Percentiles rank a stretch among this genome's conserved stretches.
phyloP scores from a whole-genome alignment of 1,140 invertebrate species.

The Ooceraea biroi region DNA sequence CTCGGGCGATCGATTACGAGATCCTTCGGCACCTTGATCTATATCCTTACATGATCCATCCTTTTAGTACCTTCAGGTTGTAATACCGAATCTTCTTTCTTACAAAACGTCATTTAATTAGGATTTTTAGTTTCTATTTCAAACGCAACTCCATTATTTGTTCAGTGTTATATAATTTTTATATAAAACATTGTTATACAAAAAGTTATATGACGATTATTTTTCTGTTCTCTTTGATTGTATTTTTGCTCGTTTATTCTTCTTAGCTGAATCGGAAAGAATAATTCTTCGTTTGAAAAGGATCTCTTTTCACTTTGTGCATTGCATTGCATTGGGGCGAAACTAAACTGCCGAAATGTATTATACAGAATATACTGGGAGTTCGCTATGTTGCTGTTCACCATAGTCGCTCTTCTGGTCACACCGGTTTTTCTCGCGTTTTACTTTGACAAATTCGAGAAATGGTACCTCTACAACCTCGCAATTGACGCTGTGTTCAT shows the following conservation, averaged over 20 bases:
- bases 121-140: not conserved
- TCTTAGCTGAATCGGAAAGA: too few species aligned
- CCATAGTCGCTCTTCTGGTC: constrained; percentile 56
- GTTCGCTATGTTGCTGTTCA: constrained; percentile 73
- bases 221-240: too few species aligned
- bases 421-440: constrained; percentile 76
- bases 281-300: too few species aligned
- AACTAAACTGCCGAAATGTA: not conserved
- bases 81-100: not conserved
- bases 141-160: too few species aligned
- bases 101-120: not conserved
- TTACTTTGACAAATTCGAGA: constrained; percentile 35
- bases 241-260: too few species aligned
- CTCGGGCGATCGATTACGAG: constrained; percentile 77
- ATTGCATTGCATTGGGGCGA: too few species aligned
- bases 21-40: constrained; percentile 78
- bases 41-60: constrained; percentile 81
- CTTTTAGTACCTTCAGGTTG: constrained; percentile 80
- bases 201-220: too few species aligned
- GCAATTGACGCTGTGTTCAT: constrained; percentile 71
- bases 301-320: not conserved
- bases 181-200: too few species aligned
- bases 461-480: constrained; percentile 52
- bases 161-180: too few species aligned
- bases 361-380: constrained; percentile 78